These are phyloP conservation scores for Acanthurus lineatus DNA, from an alignment of 2,797 vertebrate genomes.

Conservation along the genomic window DNA sequence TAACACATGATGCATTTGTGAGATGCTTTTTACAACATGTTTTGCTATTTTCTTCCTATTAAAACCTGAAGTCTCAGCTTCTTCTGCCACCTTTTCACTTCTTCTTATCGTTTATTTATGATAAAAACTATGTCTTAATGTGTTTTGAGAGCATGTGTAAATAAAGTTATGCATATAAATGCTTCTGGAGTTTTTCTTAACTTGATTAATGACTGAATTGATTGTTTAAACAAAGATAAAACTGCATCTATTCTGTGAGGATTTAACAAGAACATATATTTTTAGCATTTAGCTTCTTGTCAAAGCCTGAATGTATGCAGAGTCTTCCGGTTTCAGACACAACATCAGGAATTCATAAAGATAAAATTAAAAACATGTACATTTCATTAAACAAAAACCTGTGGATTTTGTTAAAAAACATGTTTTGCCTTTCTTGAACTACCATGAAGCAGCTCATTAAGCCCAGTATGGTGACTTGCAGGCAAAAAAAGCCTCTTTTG, in stretches of 20 bases:
- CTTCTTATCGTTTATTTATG: neutral
- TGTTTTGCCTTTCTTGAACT: conserved; percentile 23
- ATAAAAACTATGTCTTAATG: neutral
- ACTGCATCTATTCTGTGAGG: neutral
- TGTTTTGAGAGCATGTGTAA: neutral
- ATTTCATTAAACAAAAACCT: conserved; percentile 35
- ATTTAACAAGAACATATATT: conserved; percentile 5
- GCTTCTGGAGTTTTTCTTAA: neutral
- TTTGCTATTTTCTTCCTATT: no score
- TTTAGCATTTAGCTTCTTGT: conserved; percentile 26
- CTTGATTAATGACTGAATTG: neutral
- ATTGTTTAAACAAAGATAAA: neutral
- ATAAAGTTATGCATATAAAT: neutral
- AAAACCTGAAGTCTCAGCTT: neutral
- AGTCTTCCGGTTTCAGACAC: conserved; percentile 3
- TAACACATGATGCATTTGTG: neutral
- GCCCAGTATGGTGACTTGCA: conserved; percentile 16
- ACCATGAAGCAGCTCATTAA: conserved; percentile 3
- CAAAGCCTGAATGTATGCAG: conserved; percentile 12
- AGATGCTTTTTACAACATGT: neutral
- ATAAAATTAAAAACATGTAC: conserved; percentile 44
- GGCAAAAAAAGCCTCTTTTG: conserved; percentile 5
- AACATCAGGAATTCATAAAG: conserved; percentile 31
- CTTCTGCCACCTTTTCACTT: neutral
- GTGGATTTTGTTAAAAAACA: conserved; percentile 34